Evolutionary conservation across 2,888 invertebrate species (phyloP).

Genomic region (Malthinus flaveolus): DNA sequence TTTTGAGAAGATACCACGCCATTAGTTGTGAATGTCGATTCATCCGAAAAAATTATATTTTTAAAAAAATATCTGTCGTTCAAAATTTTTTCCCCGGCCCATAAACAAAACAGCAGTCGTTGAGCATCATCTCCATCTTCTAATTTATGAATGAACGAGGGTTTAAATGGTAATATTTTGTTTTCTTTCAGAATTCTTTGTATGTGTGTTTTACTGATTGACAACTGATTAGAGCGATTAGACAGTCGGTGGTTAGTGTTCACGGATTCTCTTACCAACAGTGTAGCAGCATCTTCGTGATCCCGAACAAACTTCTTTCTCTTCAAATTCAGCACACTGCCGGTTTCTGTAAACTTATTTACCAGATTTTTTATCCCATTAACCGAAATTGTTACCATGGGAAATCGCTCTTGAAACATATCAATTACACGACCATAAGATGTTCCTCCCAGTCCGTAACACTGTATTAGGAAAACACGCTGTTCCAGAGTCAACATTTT

Average conservation of each 20-base stretch:
- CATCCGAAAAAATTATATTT: too few relatives aligned
- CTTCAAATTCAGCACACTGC: background rate
- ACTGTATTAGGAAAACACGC: too few relatives aligned
- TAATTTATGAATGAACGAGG: slow-evolving; percentile 9
- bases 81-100: too few relatives aligned
- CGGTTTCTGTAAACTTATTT: background rate
- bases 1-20: background rate
- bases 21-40: too few relatives aligned
- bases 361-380: background rate
- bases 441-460: too few relatives aligned
- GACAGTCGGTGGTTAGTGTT: slow-evolving; percentile 1
- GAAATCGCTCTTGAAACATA: background rate
- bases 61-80: too few relatives aligned
- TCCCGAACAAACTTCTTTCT: too few relatives aligned
- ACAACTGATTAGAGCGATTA: slow-evolving; percentile 7
- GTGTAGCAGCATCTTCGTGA: background rate
- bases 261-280: background rate
- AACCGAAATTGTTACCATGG: background rate
- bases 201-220: slow-evolving; percentile 6
- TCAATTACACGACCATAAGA: background rate
- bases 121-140: slow-evolving; percentile 6
- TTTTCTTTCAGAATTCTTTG: slow-evolving; percentile 8
- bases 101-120: slow-evolving; percentile 12
- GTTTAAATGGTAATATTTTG: slow-evolving; percentile 12
- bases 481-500: too few relatives aligned